A percentile compares a stretch with the other conserved stretches of the same genome.
Evolutionary conservation across 2,888 invertebrate species (phyloP).

Genomic region (Carpatolechia fugitivella): DNA sequence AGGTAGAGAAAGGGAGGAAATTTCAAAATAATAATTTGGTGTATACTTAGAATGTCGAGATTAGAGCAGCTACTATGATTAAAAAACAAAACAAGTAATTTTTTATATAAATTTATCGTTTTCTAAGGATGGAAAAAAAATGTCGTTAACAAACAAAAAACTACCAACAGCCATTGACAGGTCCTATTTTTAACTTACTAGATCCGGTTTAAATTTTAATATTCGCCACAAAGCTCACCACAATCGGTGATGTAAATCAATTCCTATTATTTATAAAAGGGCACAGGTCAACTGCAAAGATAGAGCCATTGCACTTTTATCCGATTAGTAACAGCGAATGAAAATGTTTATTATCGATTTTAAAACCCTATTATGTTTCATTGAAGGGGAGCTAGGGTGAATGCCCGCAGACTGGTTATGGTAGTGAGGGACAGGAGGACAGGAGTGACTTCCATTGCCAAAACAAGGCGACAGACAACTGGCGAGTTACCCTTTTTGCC

Average conservation of each 20-base stretch:
- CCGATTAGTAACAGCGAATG: background rate
- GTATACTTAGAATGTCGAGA: too few relatives aligned
- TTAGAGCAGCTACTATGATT: too few relatives aligned
- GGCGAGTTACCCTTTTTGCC: constrained; percentile 38
- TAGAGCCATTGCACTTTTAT: constrained; percentile 8
- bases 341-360: constrained; percentile 53
- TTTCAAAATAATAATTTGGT: too few relatives aligned
- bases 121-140: too few relatives aligned
- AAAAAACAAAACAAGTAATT: too few relatives aligned
- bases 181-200: background rate
- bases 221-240: background rate
- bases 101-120: too few relatives aligned
- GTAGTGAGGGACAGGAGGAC: constrained; percentile 39
- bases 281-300: background rate
- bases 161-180: too few relatives aligned
- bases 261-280: background rate
- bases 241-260: background rate
- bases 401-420: constrained; percentile 51
- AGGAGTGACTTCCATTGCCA: constrained; percentile 43
- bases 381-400: constrained; percentile 62
- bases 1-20: too few relatives aligned
- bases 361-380: constrained; percentile 55
- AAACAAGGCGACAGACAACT: constrained; percentile 46
- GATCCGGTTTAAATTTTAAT: constrained; percentile 1
- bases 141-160: too few relatives aligned